Evolutionary conservation across 2,888 invertebrate genomes (phyloP).

Genomic region (Drosophila bunnanda): DNA sequence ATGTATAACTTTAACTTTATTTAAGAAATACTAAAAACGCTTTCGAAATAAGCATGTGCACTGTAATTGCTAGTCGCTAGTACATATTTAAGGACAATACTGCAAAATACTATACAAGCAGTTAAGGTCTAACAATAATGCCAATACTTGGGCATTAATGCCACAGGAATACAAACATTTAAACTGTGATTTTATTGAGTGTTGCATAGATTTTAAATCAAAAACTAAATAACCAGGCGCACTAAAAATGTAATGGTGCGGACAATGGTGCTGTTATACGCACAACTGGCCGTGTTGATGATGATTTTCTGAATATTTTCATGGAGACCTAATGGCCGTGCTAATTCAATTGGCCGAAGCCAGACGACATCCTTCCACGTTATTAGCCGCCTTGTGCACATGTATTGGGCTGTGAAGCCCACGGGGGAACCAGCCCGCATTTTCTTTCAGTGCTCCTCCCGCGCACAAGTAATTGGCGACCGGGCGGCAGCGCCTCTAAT

Average conservation of each 20-base stretch:
- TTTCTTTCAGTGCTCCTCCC: conserved; percentile 6
- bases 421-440: neutral
- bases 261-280: neutral
- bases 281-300: neutral
- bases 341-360: neutral
- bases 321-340: neutral
- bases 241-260: neutral
- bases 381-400: neutral
- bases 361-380: neutral
- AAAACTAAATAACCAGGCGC: neutral
- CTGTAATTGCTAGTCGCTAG: too few relatives aligned
- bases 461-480: conserved; percentile 60
- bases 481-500: conserved; percentile 61
- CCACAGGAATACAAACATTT: too few relatives aligned
- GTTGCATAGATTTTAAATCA: neutral
- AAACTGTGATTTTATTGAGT: neutral
- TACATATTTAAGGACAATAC: too few relatives aligned
- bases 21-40: too few relatives aligned
- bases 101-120: too few relatives aligned
- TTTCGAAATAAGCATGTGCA: too few relatives aligned
- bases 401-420: neutral
- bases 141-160: too few relatives aligned
- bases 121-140: too few relatives aligned
- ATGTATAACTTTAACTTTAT: too few relatives aligned
- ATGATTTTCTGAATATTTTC: neutral